phyloP scores from a whole-genome alignment of 2,113 vertebrate genomes.

The Xenopus tropicalis region DNA sequence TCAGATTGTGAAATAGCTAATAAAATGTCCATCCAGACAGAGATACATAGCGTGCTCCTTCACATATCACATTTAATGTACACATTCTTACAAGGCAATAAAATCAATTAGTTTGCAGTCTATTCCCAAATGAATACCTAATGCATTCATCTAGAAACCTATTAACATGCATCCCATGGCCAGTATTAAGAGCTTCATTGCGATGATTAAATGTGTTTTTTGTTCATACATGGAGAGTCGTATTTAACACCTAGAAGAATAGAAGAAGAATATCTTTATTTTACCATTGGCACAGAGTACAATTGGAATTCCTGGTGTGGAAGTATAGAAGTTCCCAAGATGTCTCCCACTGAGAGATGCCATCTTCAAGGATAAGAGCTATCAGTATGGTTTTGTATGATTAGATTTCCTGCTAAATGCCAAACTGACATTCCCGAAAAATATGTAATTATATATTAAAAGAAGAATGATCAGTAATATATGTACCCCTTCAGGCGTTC shows the following conservation, averaged over 20 bases:
- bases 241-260: conserved; percentile 16
- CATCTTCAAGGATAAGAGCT: no score
- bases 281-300: not conserved
- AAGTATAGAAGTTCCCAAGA: no score
- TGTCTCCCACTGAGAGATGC: no score
- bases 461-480: conserved; percentile 16
- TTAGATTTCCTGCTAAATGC: not conserved
- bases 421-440: conserved; percentile 9
- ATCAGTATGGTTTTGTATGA: no score
- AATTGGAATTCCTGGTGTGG: conserved; percentile 5
- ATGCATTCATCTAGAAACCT: conserved; percentile 16
- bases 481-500: not conserved
- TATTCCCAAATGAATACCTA: conserved; percentile 3
- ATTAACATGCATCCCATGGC: not conserved
- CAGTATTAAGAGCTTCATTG: not conserved
- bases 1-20: not conserved
- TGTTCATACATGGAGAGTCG: not conserved
- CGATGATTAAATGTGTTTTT: conserved; percentile 10
- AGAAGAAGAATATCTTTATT: not conserved
- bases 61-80: not conserved
- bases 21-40: not conserved
- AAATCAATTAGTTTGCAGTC: conserved; percentile 17
- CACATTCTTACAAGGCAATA: not conserved
- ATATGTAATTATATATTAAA: not conserved
- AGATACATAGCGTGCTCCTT: not conserved